Evolutionary conservation across 2,888 invertebrate genomes (phyloP).

Genomic region (Clostera curtula): DNA sequence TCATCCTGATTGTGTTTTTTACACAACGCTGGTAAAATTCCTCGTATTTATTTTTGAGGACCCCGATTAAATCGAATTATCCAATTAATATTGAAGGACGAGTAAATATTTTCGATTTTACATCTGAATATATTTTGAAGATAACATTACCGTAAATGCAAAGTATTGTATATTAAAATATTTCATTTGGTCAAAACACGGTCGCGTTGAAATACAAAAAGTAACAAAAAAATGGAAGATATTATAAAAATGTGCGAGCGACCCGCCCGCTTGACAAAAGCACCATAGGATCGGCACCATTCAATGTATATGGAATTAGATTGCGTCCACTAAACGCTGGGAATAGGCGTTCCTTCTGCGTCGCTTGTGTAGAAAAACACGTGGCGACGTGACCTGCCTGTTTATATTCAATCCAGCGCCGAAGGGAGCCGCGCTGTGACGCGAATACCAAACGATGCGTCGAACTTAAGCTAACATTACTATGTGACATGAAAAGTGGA

Average conservation of each 20-base stretch:
- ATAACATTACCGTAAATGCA: too few species aligned
- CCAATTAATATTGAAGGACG: too few species aligned
- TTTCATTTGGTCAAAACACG: too few species aligned
- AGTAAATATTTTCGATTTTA: too few species aligned
- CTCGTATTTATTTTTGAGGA: conserved; percentile 4
- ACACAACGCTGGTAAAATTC: conserved; percentile 7
- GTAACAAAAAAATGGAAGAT: too few species aligned
- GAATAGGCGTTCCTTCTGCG: conserved; percentile 27
- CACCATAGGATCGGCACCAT: conserved; percentile 23
- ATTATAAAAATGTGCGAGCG: conserved; percentile 4
- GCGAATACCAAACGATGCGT: conserved; percentile 26
- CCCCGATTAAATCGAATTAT: too few species aligned
- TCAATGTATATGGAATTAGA: conserved; percentile 36
- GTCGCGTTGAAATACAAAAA: too few species aligned
- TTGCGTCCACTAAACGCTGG: conserved; percentile 33
- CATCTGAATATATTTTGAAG: too few species aligned
- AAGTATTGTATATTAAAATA: too few species aligned
- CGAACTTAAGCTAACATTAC: conserved; percentile 8
- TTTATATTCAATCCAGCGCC: conserved; percentile 44
- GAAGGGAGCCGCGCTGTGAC: conserved; percentile 25
- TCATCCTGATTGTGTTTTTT: conserved; percentile 12
- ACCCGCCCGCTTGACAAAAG: conserved; percentile 10
- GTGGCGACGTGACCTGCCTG: conserved; percentile 40
- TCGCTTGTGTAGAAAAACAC: conserved; percentile 32
- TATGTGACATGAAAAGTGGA: too few species aligned